These are phyloP conservation scores for Catostomus latipinnis DNA, from an alignment of 2,797 vertebrate species.

Conservation along the genomic window DNA sequence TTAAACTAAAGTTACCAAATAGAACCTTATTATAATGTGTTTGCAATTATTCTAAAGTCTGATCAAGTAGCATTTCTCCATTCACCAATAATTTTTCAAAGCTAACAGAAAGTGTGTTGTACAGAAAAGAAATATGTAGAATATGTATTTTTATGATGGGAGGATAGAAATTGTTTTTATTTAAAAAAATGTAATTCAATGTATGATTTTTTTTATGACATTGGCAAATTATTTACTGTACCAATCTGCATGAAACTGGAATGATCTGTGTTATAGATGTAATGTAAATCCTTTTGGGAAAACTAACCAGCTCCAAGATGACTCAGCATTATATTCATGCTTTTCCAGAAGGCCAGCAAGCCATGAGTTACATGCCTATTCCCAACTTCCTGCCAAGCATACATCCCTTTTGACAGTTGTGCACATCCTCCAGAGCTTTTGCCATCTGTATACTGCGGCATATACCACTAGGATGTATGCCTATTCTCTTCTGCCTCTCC, in stretches of 20 bases:
- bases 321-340: constrained; percentile 66
- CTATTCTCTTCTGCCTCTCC: neutral
- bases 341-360: constrained; percentile 67
- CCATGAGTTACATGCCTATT: constrained; percentile 51
- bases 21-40: no score
- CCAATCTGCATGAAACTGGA: neutral
- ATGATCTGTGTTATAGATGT: neutral
- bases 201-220: neutral
- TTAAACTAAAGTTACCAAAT: constrained; percentile 59
- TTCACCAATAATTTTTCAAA: no score
- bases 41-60: no score
- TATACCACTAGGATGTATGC: neutral
- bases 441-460: neutral
- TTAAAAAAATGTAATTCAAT: no score
- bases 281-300: constrained; percentile 16
- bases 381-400: constrained; percentile 25
- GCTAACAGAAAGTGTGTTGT: no score
- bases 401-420: constrained; percentile 51
- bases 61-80: no score
- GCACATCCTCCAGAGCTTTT: constrained; percentile 1
- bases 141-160: no score
- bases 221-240: neutral
- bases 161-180: no score
- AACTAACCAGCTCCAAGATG: constrained; percentile 47
- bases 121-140: no score